A percentile compares a stretch with the other conserved stretches of the same genome.
Conservation (phyloP, 64 coral and sea anemone species). For the Platygyra sinensis region DNA sequence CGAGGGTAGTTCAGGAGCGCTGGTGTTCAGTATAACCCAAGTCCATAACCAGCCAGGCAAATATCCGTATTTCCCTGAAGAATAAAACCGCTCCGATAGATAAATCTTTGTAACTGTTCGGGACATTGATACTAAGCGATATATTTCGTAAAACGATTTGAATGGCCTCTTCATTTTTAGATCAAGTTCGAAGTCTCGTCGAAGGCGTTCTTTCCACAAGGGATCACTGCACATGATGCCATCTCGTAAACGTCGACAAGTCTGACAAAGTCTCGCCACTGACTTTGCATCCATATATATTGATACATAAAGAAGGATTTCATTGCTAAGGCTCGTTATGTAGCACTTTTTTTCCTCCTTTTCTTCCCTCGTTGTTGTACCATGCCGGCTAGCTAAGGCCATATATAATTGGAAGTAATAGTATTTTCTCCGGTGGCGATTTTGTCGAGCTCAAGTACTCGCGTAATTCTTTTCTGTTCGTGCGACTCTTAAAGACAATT, state of each 20-base stretch:
- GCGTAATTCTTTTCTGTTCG: neutral
- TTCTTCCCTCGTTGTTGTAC: neutral
- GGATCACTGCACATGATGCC: conserved; percentile 59
- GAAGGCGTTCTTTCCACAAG: conserved; percentile 72
- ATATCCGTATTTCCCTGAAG: conserved; percentile 77
- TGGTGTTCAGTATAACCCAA: conserved; percentile 82
- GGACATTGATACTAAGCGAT: conserved; percentile 75
- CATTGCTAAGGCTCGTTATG: conserved; percentile 62
- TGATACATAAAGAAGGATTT: conserved; percentile 59
- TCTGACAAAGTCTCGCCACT: conserved; percentile 45
- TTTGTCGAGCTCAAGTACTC: neutral
- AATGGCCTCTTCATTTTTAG: conserved; percentile 62
- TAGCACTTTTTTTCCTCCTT: conserved; percentile 27
- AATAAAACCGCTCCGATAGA: conserved; percentile 86
- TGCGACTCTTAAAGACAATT: neutral
- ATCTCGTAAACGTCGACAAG: conserved; percentile 61
- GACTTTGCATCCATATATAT: conserved; percentile 69
- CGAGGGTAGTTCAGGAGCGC: conserved; percentile 63
- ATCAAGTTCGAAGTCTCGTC: conserved; percentile 71
- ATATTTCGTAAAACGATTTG: conserved; percentile 71
- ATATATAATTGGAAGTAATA: neutral
- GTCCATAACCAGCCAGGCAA: conserved; percentile 95
- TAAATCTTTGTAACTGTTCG: conserved; percentile 66
- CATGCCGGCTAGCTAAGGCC: neutral
- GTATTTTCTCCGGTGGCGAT: neutral